Evolutionary conservation across 2,888 invertebrate species (phyloP).

Genomic region (Crepidodera aurea): DNA sequence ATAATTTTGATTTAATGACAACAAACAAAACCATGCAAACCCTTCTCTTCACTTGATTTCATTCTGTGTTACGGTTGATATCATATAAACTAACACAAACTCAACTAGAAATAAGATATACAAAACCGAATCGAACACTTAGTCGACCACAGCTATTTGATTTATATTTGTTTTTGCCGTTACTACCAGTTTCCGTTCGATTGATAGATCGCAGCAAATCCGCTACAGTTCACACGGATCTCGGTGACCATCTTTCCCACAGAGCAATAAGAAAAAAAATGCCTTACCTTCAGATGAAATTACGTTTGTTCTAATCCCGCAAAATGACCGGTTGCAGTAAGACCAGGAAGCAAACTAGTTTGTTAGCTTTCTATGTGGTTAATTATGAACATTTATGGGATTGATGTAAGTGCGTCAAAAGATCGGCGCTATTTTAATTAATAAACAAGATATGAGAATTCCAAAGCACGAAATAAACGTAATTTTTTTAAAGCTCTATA

Average conservation of each 20-base stretch:
- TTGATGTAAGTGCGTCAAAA: not conserved
- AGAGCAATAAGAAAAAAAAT: slow-evolving; percentile 22
- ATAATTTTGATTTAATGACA: no score
- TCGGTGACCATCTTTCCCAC: slow-evolving; percentile 37
- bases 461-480: no score
- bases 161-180: slow-evolving; percentile 19
- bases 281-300: slow-evolving; percentile 21
- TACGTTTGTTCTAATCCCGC: slow-evolving; percentile 16
- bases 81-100: not conserved
- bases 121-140: slow-evolving; percentile 12
- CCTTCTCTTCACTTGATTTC: not conserved
- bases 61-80: slow-evolving; percentile 5
- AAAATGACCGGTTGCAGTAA: not conserved
- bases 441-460: no score
- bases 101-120: not conserved
- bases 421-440: not conserved
- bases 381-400: slow-evolving; percentile 13
- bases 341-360: slow-evolving; percentile 12
- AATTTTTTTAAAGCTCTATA: no score
- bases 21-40: no score
- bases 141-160: slow-evolving; percentile 25
- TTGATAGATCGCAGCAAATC: slow-evolving; percentile 9
- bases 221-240: slow-evolving; percentile 42
- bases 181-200: slow-evolving; percentile 1
- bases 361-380: slow-evolving; percentile 2